Conservation (phyloP, 2,113 vertebrate species). For the Patagioenas fasciata region DNA sequence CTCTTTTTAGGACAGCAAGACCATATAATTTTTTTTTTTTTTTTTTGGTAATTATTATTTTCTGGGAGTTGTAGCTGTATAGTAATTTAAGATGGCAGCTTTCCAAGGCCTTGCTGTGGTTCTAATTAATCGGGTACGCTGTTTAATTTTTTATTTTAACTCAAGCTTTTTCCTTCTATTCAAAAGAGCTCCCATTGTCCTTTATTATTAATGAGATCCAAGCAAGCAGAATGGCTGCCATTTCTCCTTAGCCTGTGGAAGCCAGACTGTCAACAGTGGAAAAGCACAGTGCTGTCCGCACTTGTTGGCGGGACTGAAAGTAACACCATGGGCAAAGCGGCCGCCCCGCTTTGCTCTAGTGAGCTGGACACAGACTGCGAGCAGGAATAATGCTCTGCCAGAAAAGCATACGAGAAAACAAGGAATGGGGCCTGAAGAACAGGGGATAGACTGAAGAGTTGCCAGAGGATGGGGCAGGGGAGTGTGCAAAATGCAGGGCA, state of each 20-base stretch:
- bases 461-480: neutral
- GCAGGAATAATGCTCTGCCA: neutral
- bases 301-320: neutral
- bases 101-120: conserved; percentile 32
- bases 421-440: neutral
- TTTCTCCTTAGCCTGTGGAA: neutral
- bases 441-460: neutral
- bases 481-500: neutral
- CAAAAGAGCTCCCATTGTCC: neutral
- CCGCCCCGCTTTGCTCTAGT: neutral
- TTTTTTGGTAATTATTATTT: neutral
- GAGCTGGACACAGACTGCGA: neutral
- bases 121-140: conserved; percentile 40
- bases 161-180: neutral
- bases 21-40: neutral
- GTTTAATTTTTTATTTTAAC: conserved; percentile 45
- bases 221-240: conserved; percentile 25
- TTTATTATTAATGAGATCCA: conserved; percentile 43
- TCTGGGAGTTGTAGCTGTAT: neutral
- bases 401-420: neutral
- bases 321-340: accelerated
- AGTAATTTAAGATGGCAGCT: conserved; percentile 22
- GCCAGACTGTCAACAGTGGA: neutral
- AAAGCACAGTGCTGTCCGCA: neutral
- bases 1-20: neutral